Evolutionary conservation across 2,113 vertebrate genomes (phyloP), one percentile per base, ranked within the genome.

Genomic region (Perca fluviatilis): DNA sequence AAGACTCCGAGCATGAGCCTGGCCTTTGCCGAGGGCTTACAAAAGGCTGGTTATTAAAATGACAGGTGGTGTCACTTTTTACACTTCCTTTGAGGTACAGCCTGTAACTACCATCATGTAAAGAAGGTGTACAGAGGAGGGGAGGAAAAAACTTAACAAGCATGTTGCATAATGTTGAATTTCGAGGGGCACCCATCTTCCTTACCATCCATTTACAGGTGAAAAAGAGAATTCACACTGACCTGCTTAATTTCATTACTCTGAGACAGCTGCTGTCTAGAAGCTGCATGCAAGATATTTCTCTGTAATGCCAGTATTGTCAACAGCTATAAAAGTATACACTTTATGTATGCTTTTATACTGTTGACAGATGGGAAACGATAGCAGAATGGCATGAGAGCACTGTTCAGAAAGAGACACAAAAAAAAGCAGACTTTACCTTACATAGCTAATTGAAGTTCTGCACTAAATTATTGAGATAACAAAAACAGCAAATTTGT

Each of bases 1-100:
- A 66, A 57, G 18, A 65, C 57, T 66, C 33, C 2, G 13, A 61
- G 50, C 33, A 15, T 27, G 15, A 84, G 57, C 21, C 40, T 33
- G 71, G 75, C 69, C 65, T 81, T 83, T 50, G 49, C 89, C 75
- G 46, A 36, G 40, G 84, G 84, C 73, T 49, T 56, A 83, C 74
- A 85, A 40, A 40, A 87, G 77, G 43, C 74, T 83, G 16, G 49
- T 86, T 80, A 91, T 93, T 93, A 92, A 83, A 91, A 82, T 80
- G 85, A 87, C 89, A 91, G 88, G 77, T 86, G 80, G 63, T 79
- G 83, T 88, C 74, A 85, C 66, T 84, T 92, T 87, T 88, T 88
- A 92, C 84, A 82, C 79, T 62, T 91, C 87, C 88, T 90, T 88
- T 85, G 86, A 92, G 83, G 79, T 79, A 54, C 27, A 88, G 47